A percentile compares a stretch with the other conserved stretches of the same genome.
These are phyloP conservation scores for Nanger granti DNA, from an alignment of 2,113 vertebrate genomes.

Conservation along the genomic window DNA sequence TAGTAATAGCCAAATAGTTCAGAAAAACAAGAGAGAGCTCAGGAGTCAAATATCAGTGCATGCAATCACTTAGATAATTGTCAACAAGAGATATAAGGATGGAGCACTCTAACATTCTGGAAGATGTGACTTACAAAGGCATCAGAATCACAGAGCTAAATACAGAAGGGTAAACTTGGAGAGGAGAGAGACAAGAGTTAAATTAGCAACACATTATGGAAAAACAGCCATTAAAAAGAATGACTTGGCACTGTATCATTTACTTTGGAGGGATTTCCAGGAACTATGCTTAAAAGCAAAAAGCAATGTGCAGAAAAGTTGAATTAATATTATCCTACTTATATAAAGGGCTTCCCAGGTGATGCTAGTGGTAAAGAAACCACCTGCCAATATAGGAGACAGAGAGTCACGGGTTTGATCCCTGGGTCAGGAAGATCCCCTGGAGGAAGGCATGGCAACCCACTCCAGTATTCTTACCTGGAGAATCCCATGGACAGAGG, in stretches of 20 bases:
- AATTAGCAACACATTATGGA: background rate
- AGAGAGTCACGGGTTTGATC: background rate
- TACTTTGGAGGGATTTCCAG: background rate
- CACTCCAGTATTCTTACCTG: background rate
- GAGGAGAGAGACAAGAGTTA: background rate
- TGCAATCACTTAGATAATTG: background rate
- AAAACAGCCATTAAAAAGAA: background rate
- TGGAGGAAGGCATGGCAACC: background rate
- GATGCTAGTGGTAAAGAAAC: background rate
- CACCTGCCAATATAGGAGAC: background rate
- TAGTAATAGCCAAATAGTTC: background rate
- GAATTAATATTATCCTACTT: background rate
- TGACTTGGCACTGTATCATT: background rate
- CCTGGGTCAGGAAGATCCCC: background rate
- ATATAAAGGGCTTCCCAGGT: background rate
- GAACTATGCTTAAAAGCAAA: background rate
- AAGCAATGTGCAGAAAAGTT: background rate
- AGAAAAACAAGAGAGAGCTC: background rate
- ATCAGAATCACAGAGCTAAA: background rate
- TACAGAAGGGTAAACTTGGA: background rate
- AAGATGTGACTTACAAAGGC: background rate
- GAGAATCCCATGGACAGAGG: background rate
- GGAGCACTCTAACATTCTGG: background rate
- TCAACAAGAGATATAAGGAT: background rate
- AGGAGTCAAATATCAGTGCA: background rate